These are phyloP conservation scores for Oryzias celebensis DNA, from an alignment of 2,113 vertebrate genomes.

Conservation along the genomic window DNA sequence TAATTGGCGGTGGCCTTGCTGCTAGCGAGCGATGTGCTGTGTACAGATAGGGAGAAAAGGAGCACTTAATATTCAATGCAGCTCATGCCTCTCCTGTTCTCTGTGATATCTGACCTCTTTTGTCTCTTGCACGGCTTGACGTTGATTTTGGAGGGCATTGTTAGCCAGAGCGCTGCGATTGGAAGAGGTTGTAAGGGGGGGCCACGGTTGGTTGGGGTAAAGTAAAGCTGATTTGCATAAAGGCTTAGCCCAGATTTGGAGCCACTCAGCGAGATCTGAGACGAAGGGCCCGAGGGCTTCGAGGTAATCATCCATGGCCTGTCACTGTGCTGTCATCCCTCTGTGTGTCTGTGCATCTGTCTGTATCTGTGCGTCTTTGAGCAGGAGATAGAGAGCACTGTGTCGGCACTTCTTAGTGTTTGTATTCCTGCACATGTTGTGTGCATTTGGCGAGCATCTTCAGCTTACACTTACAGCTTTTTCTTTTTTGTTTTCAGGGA, in stretches of 20 bases:
- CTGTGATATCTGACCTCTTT: slow-evolving; percentile 80
- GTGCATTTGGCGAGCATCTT: slow-evolving; percentile 52
- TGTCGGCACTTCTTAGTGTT: slow-evolving; percentile 52
- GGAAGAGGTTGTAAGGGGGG: slow-evolving; percentile 62
- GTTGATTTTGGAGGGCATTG: slow-evolving; percentile 80
- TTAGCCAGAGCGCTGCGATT: slow-evolving; percentile 71
- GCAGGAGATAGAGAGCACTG: slow-evolving; percentile 39
- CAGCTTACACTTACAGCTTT: slow-evolving; percentile 34
- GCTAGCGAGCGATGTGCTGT: slow-evolving; percentile 64
- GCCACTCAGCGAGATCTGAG: slow-evolving; percentile 77
- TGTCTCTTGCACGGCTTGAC: slow-evolving; percentile 75
- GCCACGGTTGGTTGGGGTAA: slow-evolving; percentile 70
- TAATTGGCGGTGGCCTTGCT: slow-evolving; percentile 75
- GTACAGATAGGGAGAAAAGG: slow-evolving; percentile 63
- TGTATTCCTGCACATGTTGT: slow-evolving; percentile 49
- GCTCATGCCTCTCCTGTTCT: slow-evolving; percentile 70
- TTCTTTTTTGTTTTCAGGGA: slow-evolving; percentile 75
- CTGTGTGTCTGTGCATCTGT: slow-evolving; percentile 58
- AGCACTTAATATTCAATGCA: slow-evolving; percentile 73
- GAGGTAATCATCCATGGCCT: slow-evolving; percentile 77
- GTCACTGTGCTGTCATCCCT: slow-evolving; percentile 71
- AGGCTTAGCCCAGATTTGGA: slow-evolving; percentile 80
- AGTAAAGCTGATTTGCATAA: slow-evolving; percentile 74
- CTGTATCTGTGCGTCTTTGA: slow-evolving; percentile 40
- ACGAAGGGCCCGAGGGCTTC: slow-evolving; percentile 75